phyloP scores from a whole-genome alignment of 1,140 invertebrate species.

The Heliconius eleuchia region DNA sequence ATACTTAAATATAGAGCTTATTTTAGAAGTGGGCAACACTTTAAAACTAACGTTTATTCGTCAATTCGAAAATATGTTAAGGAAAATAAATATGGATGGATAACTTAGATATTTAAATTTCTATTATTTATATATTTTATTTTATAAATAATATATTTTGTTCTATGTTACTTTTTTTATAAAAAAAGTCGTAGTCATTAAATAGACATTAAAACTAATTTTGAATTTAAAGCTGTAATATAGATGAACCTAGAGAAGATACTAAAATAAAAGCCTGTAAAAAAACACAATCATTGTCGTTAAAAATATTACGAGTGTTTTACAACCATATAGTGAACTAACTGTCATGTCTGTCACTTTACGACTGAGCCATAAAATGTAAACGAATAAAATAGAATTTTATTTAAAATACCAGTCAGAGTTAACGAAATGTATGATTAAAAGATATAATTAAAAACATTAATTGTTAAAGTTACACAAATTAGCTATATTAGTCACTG shows the following conservation, averaged over 20 bases:
- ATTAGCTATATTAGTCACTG: conserved; percentile 40
- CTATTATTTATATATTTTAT: no score
- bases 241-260: neutral
- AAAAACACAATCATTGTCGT: conserved; percentile 2
- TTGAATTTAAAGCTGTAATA: neutral
- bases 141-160: neutral
- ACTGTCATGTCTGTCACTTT: conserved; percentile 21
- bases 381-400: neutral
- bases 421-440: conserved; percentile 14
- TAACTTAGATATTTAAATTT: neutral
- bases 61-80: neutral
- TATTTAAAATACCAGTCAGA: conserved; percentile 4
- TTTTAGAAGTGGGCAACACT: neutral
- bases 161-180: neutral
- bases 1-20: neutral
- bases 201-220: neutral
- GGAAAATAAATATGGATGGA: neutral
- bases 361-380: conserved; percentile 13
- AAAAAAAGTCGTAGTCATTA: neutral
- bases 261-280: neutral
- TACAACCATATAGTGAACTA: conserved; percentile 22
- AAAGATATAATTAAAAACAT: conserved; percentile 16
- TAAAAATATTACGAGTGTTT: conserved; percentile 19
- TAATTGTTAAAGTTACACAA: conserved; percentile 22
- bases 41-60: neutral